phyloP scores from a whole-genome alignment of 2,888 invertebrate genomes.

The Epirrhoe tristata region DNA sequence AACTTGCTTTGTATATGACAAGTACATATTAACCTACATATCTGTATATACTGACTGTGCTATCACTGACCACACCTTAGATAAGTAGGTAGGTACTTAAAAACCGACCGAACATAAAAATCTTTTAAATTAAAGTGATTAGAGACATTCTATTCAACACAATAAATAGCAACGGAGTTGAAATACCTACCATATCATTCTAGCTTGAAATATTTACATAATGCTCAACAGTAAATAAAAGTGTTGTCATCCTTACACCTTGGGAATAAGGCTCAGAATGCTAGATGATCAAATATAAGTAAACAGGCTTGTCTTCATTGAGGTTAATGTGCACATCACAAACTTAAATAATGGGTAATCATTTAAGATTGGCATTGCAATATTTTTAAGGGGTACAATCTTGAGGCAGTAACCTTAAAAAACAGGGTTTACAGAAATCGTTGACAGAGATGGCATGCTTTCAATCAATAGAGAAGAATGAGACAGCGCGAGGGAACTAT shows the following conservation, averaged over 20 bases:
- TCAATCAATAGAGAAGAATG: conserved; percentile 10
- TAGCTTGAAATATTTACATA: neutral
- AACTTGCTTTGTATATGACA: too few relatives aligned
- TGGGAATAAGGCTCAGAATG: conserved; percentile 13
- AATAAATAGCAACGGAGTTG: neutral
- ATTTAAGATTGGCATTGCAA: conserved; percentile 1
- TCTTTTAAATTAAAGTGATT: too few relatives aligned
- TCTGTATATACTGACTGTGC: too few relatives aligned
- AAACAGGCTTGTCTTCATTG: conserved; percentile 10
- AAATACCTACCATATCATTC: neutral
- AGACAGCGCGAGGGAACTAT: conserved; percentile 23
- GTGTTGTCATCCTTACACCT: conserved; percentile 5
- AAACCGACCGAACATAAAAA: too few relatives aligned
- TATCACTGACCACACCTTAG: too few relatives aligned
- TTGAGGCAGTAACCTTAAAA: neutral
- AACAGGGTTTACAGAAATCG: neutral
- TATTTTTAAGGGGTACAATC: neutral
- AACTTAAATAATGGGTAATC: neutral
- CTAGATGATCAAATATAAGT: neutral
- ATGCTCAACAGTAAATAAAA: conserved; percentile 7
- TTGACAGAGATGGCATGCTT: conserved; percentile 22
- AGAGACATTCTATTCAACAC: neutral
- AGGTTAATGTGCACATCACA: conserved; percentile 13
- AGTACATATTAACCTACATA: too few relatives aligned
- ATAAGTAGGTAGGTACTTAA: too few relatives aligned